These are phyloP conservation scores for Syngnathus rostellatus DNA, from an alignment of 2,797 vertebrate genomes.

Conservation along the genomic window DNA sequence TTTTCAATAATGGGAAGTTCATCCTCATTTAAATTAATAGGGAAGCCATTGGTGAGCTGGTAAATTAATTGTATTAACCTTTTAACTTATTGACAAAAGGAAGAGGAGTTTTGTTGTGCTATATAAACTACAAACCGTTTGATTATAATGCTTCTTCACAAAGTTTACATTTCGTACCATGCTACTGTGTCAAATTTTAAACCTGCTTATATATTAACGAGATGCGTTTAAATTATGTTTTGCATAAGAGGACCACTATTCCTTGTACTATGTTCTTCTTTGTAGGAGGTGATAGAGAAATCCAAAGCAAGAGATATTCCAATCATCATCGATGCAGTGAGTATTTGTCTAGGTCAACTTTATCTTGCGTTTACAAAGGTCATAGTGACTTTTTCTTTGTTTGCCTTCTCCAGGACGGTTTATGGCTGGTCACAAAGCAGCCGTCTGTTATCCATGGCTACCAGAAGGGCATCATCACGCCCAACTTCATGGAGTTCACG, in stretches of 20 bases:
- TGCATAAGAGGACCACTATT: not conserved
- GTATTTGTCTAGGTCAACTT: slow-evolving; percentile 44
- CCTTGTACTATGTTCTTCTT: too few species aligned
- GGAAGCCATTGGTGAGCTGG: not conserved
- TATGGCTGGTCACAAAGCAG: slow-evolving; percentile 89
- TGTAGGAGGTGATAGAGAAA: slow-evolving; percentile 86
- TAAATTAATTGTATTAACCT: not conserved
- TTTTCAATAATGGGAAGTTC: too few species aligned
- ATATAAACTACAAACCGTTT: too few species aligned
- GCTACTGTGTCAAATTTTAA: too few species aligned
- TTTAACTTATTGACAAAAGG: not conserved
- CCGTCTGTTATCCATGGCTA: slow-evolving; percentile 90
- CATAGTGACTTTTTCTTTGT: slow-evolving; percentile 5
- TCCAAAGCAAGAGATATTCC: slow-evolving; percentile 85
- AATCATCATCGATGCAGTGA: slow-evolving; percentile 91
- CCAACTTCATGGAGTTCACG: slow-evolving; percentile 91
- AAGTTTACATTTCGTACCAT: too few species aligned
- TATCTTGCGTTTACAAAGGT: slow-evolving; percentile 11
- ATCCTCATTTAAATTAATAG: too few species aligned
- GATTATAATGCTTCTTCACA: too few species aligned
- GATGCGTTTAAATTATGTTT: not conserved
- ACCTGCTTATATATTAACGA: not conserved
- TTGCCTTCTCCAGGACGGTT: slow-evolving; percentile 78
- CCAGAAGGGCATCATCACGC: slow-evolving; percentile 86
- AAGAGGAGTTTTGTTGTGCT: too few species aligned